Evolutionary conservation across 2,113 vertebrate genomes (phyloP).

Genomic region (Hystrix brachyura): DNA sequence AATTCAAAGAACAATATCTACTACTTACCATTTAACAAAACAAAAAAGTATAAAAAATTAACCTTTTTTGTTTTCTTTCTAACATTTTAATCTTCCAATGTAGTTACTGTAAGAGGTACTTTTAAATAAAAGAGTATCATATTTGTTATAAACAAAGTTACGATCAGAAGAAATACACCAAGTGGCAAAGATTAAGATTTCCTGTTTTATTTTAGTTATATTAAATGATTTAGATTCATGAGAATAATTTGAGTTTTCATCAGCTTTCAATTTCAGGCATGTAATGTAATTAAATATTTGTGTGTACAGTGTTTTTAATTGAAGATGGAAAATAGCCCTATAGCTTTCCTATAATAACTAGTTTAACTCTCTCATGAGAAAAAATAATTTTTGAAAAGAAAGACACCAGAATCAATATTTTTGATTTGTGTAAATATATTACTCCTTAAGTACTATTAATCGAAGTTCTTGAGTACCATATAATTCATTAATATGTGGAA

Average conservation of each 20-base stretch:
- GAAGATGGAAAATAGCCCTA: slow-evolving; percentile 37
- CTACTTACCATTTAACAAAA: not conserved
- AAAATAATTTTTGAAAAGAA: slow-evolving; percentile 9
- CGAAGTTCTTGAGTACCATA: not conserved
- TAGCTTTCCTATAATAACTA: not conserved
- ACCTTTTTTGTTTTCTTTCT: not conserved
- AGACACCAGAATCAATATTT: not conserved
- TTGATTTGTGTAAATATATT: not conserved
- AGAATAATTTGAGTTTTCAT: slow-evolving; percentile 66
- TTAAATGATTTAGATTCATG: slow-evolving; percentile 57
- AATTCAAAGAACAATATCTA: not conserved
- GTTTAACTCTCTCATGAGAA: not conserved
- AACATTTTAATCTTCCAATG: slow-evolving; percentile 7
- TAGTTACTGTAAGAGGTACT: not conserved
- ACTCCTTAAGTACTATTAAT: not conserved
- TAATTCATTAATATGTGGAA: slow-evolving; percentile 40
- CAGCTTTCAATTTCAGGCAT: slow-evolving; percentile 63
- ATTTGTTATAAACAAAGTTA: slow-evolving; percentile 34
- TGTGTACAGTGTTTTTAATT: slow-evolving; percentile 2
- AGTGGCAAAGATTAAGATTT: slow-evolving; percentile 31
- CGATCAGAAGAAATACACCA: slow-evolving; percentile 26
- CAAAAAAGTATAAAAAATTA: not conserved
- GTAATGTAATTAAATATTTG: slow-evolving; percentile 53
- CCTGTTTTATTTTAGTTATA: slow-evolving; percentile 54
- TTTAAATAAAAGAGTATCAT: slow-evolving; percentile 36